phyloP scores from a whole-genome alignment of 35 echinoderm and acorn worm genomes.

The Ptychodera flava region DNA sequence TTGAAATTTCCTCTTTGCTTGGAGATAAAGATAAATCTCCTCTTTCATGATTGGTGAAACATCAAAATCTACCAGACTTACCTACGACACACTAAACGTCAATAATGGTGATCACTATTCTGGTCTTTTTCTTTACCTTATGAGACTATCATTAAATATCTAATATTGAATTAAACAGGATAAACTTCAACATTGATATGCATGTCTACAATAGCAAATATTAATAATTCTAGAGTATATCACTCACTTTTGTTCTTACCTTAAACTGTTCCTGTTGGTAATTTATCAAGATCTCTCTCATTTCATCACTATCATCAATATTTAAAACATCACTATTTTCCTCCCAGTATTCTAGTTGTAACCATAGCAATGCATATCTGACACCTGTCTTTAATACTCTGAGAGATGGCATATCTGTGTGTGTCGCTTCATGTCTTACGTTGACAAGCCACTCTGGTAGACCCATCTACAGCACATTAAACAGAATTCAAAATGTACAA shows the following conservation, averaged over 20 bases:
- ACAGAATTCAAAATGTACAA: background rate
- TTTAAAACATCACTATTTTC: background rate
- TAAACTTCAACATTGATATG: background rate
- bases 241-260: background rate
- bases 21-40: too few relatives aligned
- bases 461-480: conserved; percentile 4
- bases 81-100: too few relatives aligned
- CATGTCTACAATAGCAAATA: background rate
- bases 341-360: conserved; percentile 16
- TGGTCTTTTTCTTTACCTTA: too few relatives aligned
- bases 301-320: conserved; percentile 16
- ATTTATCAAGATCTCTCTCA: background rate
- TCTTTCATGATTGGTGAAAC: too few relatives aligned
- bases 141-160: background rate
- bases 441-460: conserved; percentile 40
- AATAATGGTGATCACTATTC: too few relatives aligned
- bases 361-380: conserved; percentile 1
- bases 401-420: conserved; percentile 16
- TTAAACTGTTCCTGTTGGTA: conserved; percentile 44
- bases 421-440: conserved; percentile 25
- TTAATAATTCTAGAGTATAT: background rate
- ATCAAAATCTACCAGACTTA: too few relatives aligned
- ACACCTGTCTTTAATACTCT: conserved; percentile 2
- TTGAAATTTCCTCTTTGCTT: too few relatives aligned
- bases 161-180: background rate